Evolutionary conservation across 2,797 vertebrate species (phyloP).

Genomic region (Podarcis siculus): DNA sequence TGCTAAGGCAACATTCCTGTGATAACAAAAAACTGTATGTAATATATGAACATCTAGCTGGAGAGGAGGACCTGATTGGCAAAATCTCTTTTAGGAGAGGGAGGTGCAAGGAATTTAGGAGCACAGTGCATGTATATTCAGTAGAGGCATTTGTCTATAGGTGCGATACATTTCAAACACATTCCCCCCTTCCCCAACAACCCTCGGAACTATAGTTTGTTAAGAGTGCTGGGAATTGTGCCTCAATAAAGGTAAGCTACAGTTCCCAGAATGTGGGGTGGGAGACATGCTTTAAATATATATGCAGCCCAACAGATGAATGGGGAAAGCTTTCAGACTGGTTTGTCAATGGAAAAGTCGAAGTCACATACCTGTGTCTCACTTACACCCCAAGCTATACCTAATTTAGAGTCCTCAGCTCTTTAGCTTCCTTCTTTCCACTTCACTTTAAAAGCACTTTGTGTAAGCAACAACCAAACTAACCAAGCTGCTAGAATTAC

Average conservation of each 20-base stretch:
- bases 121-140: not conserved
- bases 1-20: too few relatives aligned
- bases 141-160: not conserved
- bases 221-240: too few relatives aligned
- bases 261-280: too few relatives aligned
- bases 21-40: too few relatives aligned
- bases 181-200: too few relatives aligned
- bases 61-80: too few relatives aligned
- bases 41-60: too few relatives aligned
- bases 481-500: conserved; percentile 13
- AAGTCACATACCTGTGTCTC: not conserved
- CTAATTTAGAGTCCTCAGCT: not conserved
- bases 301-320: not conserved
- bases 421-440: not conserved
- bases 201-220: too few relatives aligned
- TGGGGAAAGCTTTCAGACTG: not conserved
- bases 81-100: not conserved
- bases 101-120: not conserved
- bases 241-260: too few relatives aligned
- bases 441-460: not conserved
- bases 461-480: not conserved
- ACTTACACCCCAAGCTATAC: not conserved
- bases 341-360: not conserved
- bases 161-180: too few relatives aligned
- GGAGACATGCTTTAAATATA: too few relatives aligned